These are phyloP conservation scores for Dendrocopos noguchii DNA, from an alignment of 2,113 vertebrate species.

Conservation along the genomic window DNA sequence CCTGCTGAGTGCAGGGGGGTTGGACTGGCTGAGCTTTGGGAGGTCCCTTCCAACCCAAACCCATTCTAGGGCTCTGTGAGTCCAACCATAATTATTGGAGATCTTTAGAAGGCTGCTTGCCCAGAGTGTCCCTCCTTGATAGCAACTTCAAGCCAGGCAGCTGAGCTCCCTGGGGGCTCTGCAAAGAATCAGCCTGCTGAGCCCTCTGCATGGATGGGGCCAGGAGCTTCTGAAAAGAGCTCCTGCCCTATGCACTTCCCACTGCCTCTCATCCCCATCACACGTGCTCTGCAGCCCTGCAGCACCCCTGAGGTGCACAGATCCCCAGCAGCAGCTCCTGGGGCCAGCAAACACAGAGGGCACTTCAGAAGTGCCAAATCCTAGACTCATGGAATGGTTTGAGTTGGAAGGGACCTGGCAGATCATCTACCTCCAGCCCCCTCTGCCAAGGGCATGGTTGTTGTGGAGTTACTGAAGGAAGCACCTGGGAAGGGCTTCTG, in stretches of 20 bases:
- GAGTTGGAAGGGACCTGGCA: no score
- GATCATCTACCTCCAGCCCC: no score
- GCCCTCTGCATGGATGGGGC: not conserved
- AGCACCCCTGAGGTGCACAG: not conserved
- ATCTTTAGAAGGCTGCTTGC: not conserved
- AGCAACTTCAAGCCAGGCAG: not conserved
- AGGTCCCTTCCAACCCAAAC: no score
- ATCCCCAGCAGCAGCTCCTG: not conserved
- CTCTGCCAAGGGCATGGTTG: not conserved
- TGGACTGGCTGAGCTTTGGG: no score
- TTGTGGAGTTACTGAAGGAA: not conserved
- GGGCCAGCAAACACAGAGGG: not conserved
- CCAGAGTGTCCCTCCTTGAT: not conserved
- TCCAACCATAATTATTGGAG: not conserved
- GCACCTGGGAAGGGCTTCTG: not conserved
- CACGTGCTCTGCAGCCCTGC: not conserved
- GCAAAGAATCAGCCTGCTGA: not conserved
- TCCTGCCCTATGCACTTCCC: rapidly evolving
- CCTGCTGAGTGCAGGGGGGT: no score
- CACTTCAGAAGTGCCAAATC: no score
- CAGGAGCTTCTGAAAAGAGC: not conserved
- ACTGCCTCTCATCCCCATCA: not conserved
- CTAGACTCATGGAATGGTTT: no score
- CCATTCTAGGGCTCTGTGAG: no score
- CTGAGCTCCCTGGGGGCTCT: not conserved